phyloP scores from a whole-genome alignment of 2,888 invertebrate genomes.

The Philaethria dido region DNA sequence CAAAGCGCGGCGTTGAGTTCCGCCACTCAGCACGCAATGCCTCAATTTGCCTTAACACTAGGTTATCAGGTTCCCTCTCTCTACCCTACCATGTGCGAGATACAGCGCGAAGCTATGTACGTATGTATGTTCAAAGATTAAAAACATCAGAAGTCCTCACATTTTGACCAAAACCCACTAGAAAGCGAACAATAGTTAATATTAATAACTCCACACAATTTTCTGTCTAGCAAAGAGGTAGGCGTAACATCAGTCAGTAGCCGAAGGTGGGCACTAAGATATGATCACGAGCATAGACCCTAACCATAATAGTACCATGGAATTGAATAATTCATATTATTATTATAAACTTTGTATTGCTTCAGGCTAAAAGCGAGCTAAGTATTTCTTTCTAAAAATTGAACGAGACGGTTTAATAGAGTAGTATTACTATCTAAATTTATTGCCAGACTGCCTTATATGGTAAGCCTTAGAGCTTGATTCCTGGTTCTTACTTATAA shows the following conservation, averaged over 20 bases:
- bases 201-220: constrained; percentile 10
- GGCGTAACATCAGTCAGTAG: constrained; percentile 61
- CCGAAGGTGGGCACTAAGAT: constrained; percentile 60
- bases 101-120: no score
- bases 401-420: constrained; percentile 14
- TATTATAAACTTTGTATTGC: constrained; percentile 29
- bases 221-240: constrained; percentile 42
- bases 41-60: no score
- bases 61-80: no score
- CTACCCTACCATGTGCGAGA: no score
- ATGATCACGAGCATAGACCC: constrained; percentile 57
- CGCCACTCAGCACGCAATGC: no score
- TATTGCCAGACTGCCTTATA: constrained; percentile 2
- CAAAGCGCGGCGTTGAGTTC: no score
- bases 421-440: not conserved
- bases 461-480: not conserved
- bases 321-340: constrained; percentile 51
- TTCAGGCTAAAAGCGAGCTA: constrained; percentile 7
- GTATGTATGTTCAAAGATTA: no score
- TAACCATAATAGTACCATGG: constrained; percentile 49
- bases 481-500: not conserved
- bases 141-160: not conserved
- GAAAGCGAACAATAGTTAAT: not conserved
- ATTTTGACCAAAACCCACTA: not conserved
- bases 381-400: constrained; percentile 21